Base-by-base conservation (phyloP, 2,797 vertebrate genomes). In the Erethizon dorsatum region DNA sequence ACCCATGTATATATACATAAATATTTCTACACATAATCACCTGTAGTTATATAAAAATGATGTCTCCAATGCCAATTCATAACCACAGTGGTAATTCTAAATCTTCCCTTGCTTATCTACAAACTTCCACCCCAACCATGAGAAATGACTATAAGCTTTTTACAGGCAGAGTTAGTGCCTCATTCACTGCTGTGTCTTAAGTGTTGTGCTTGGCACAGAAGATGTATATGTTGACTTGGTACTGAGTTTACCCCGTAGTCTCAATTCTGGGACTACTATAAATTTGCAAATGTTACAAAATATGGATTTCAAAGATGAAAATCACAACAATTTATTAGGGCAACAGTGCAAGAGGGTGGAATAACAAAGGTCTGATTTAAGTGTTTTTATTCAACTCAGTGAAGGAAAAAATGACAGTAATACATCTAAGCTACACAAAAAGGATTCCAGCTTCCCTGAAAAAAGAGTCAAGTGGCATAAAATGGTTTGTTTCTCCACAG, bases 401-500 rank as follows among this genome's bases (percentile, higher is more conserved):
- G 89, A 96, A 47, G 56, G 63, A 69, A 96, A 96, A 90, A 97
- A 97, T 96, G 95, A 97, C 94, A 94, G 95, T 95, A 95, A 98
- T 47, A 83, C 89, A 89, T 95, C 89, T 89, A 92, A 98, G 95
- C 85, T 75, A 65, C 5, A 0, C 71, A 83, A 79, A 90, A 94
- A 95, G 93, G 94, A 97, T 87, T 73, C 94, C 57, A 80, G 59
- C 87, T 95, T 78, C n/a, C 4, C 10, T 47, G 31, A 52, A 95
- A 97, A 90, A 73, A 79, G 95, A 97, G 96, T 96, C 95, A 80
- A 97, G 96, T 89, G 75, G 83, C 92, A 97, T 33, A 96, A 90
- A 92, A 94, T 67, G 80, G 92, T 91, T 97, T 96, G 83, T 94
- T 93, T 97, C 96, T 96, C 95, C 65, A 45, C 37, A 94, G 89